These are phyloP conservation scores for Dicranocentrus wangi DNA, from an alignment of 2,888 invertebrate species.

Conservation along the genomic window DNA sequence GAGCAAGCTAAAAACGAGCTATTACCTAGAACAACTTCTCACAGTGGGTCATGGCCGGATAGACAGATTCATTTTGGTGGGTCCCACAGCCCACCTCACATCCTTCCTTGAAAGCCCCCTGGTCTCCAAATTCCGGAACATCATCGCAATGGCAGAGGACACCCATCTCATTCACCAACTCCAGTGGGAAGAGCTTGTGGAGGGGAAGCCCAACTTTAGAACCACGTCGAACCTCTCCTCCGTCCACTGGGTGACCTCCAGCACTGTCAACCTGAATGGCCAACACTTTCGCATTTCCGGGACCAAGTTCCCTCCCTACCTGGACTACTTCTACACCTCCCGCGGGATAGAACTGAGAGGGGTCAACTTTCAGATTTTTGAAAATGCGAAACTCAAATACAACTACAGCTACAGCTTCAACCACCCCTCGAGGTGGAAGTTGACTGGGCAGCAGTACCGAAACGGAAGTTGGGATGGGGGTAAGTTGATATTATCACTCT, in stretches of 20 bases:
- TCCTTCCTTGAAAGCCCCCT: not conserved
- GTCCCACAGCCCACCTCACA: not conserved
- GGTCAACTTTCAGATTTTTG: constrained; percentile 56
- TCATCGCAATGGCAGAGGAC: constrained; percentile 18
- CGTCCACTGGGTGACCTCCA: constrained; percentile 12
- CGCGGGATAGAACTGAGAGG: constrained; percentile 19
- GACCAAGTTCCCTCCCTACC: constrained; percentile 59
- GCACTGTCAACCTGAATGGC: constrained; percentile 27
- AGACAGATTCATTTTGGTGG: constrained; percentile 35
- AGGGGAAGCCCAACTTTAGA: not conserved
- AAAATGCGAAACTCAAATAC: constrained; percentile 25
- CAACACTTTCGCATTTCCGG: constrained; percentile 61
- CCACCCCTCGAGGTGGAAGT: constrained; percentile 41
- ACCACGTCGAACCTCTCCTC: not conserved
- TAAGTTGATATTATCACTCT: not conserved
- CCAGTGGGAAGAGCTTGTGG: not conserved
- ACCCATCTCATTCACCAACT: not conserved
- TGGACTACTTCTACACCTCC: constrained; percentile 22
- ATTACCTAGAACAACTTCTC: constrained; percentile 28
- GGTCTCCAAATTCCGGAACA: constrained; percentile 23
- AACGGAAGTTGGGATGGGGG: constrained; percentile 65
- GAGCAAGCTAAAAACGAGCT: not conserved
- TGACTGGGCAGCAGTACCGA: constrained; percentile 48
- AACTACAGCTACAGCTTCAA: constrained; percentile 62
- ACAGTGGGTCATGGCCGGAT: constrained; percentile 20